Conservation (phyloP, 2,888 invertebrate species). For the Tinea semifulvella region DNA sequence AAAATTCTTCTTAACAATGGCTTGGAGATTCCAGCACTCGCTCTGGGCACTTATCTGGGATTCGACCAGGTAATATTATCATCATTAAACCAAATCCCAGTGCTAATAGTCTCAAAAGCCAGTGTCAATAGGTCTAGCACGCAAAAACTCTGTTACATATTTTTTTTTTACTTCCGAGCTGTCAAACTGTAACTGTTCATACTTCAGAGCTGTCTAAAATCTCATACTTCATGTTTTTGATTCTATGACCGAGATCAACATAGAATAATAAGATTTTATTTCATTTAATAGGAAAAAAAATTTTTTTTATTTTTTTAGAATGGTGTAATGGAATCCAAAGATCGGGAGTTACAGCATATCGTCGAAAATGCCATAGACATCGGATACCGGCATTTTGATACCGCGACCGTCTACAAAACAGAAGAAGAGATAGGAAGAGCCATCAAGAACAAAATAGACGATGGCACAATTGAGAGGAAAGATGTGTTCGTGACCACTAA, state of each 20-base stretch:
- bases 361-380: conserved; percentile 48
- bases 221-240: too few species aligned
- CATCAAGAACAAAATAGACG: conserved; percentile 41
- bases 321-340: conserved; percentile 19
- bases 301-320: conserved; percentile 14
- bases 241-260: too few species aligned
- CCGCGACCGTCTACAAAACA: conserved; percentile 58
- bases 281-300: too few species aligned
- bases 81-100: too few species aligned
- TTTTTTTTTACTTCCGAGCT: too few species aligned
- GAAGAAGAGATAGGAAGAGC: conserved; percentile 57
- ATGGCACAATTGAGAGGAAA: conserved; percentile 48
- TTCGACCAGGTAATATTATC: conserved; percentile 14
- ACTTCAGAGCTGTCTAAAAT: too few species aligned
- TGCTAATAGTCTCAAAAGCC: too few species aligned
- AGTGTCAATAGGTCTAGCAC: too few species aligned
- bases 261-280: too few species aligned
- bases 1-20: conserved; percentile 5
- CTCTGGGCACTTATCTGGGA: conserved; percentile 13
- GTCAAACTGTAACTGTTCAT: too few species aligned
- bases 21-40: conserved; percentile 2
- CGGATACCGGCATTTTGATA: conserved; percentile 64
- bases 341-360: conserved; percentile 34
- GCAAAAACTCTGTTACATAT: too few species aligned
- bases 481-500: conserved; percentile 65